phyloP scores from a whole-genome alignment of 2,888 invertebrate genomes.

The Diadegma fenestrale region DNA sequence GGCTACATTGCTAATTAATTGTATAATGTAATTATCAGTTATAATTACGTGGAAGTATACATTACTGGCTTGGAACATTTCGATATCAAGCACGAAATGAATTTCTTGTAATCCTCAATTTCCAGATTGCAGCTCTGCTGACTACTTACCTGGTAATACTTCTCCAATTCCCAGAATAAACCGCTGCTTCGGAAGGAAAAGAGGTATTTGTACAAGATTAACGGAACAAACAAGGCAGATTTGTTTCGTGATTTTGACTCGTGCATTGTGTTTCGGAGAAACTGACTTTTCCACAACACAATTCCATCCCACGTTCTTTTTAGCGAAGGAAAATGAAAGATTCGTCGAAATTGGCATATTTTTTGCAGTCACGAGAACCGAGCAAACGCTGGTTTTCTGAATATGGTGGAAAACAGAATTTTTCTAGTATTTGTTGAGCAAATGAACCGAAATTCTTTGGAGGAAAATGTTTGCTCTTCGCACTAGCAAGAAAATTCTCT shows the following conservation, averaged over 20 bases:
- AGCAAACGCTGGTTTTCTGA: not conserved
- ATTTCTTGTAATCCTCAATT: conserved; percentile 46
- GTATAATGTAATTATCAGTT: not conserved
- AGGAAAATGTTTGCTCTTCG: too few species aligned
- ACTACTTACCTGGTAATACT: conserved; percentile 81
- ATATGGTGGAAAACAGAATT: not conserved
- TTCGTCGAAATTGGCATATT: not conserved
- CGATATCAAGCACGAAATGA: not conserved
- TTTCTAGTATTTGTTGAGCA: not conserved
- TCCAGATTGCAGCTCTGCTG: conserved; percentile 77
- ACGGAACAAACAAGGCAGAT: not conserved
- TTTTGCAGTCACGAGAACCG: not conserved
- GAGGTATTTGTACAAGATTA: not conserved
- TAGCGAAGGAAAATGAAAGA: not conserved
- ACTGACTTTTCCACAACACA: not conserved
- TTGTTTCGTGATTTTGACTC: not conserved
- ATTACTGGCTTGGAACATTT: not conserved
- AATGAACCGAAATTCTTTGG: not conserved
- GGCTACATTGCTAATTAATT: not conserved
- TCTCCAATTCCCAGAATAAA: conserved; percentile 77
- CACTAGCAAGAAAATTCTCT: not conserved
- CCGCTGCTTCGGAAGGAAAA: not conserved
- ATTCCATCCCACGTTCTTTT: not conserved
- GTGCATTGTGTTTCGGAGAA: not conserved
- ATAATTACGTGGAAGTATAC: not conserved